Conservation (phyloP, 2,113 vertebrate genomes). For the Elaphurus davidianus region DNA sequence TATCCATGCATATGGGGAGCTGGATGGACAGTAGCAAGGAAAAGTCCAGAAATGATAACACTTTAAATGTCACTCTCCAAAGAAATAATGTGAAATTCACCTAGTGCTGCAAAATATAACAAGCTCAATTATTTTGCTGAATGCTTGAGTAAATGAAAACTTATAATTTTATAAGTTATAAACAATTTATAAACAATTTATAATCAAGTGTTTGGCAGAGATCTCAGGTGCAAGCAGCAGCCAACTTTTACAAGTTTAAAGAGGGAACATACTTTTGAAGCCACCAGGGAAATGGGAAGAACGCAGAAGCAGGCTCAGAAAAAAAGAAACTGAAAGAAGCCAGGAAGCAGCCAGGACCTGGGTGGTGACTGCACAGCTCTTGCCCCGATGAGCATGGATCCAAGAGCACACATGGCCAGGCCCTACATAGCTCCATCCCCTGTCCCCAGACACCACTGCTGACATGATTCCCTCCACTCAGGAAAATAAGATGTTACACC, state of each 20-base stretch:
- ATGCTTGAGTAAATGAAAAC: not conserved
- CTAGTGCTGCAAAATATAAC: not conserved
- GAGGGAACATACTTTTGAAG: not conserved
- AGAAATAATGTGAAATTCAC: not conserved
- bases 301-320: not conserved
- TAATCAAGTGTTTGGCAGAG: not conserved
- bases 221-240: not conserved
- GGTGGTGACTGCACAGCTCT: not conserved
- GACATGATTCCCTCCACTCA: rapidly evolving
- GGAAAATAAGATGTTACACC: not conserved
- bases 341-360: no score
- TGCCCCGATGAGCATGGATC: not conserved
- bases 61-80: not conserved
- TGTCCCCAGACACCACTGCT: rapidly evolving
- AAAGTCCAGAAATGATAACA: not conserved
- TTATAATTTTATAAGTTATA: no score
- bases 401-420: no score
- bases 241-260: not conserved
- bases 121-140: not conserved
- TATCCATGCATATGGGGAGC: not conserved
- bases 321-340: not conserved
- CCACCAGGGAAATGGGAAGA: not conserved
- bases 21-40: not conserved
- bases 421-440: rapidly evolving
- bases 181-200: no score